Conservation (phyloP, 1,140 invertebrate genomes). For the Temnothorax nylanderi region DNA sequence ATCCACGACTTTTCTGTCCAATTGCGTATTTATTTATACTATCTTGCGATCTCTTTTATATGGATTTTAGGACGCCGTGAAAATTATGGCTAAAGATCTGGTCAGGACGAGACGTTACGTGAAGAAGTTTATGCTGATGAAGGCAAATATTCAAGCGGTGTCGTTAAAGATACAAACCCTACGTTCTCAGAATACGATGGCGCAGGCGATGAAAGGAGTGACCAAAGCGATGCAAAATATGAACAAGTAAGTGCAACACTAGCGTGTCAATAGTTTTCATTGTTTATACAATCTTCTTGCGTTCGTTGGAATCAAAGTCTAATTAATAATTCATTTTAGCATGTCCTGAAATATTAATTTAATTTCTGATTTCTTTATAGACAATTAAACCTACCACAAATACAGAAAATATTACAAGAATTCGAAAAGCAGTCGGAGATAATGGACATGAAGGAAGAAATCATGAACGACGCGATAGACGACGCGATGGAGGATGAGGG, state of each 20-base stretch:
- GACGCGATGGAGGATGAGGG: conserved; percentile 99
- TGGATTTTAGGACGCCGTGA: conserved; percentile 96
- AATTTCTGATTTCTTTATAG: conserved; percentile 81
- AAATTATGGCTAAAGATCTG: conserved; percentile 99
- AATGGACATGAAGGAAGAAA: conserved; percentile 99
- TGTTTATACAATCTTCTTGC: neutral
- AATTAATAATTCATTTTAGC: conserved; percentile 9
- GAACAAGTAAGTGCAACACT: conserved; percentile 90
- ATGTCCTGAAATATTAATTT: conserved; percentile 6
- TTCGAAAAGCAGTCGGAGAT: conserved; percentile 99
- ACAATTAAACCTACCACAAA: conserved; percentile 99
- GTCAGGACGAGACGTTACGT: conserved; percentile 98
- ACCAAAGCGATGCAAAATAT: conserved; percentile 99
- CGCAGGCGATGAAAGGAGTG: conserved; percentile 99
- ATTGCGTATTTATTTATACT: conserved; percentile 16
- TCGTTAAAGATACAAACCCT: conserved; percentile 99
- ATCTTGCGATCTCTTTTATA: neutral
- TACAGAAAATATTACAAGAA: conserved; percentile 99
- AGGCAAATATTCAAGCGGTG: conserved; percentile 99
- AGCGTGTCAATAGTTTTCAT: conserved; percentile 36
- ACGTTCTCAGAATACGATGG: conserved; percentile 99
- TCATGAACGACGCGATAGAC: conserved; percentile 99
- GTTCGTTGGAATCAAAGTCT: neutral
- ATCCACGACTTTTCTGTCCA: neutral
- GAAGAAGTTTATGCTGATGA: conserved; percentile 99